phyloP scores from a whole-genome alignment of 2,797 vertebrate species.

The Platalea minor region DNA sequence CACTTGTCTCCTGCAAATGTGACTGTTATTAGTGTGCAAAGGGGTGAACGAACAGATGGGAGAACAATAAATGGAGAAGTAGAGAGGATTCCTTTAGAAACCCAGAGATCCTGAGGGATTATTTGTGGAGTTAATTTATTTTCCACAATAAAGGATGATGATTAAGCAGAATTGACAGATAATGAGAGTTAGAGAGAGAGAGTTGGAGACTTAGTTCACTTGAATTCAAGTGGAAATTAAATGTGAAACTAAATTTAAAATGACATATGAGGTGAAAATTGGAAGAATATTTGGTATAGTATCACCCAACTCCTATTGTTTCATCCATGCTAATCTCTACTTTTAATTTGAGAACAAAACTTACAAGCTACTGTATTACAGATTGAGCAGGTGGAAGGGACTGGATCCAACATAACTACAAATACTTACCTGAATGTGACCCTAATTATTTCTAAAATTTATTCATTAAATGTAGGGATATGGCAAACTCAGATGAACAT shows the following conservation, averaged over 20 bases:
- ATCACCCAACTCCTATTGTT: not conserved
- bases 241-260: not conserved
- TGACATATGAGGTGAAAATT: not conserved
- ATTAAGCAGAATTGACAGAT: conserved; percentile 11
- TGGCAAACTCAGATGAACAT: not conserved
- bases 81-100: conserved; percentile 4
- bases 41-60: not conserved
- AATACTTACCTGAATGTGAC: not conserved
- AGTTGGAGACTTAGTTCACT: not conserved
- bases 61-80: not conserved
- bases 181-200: not conserved
- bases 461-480: not conserved
- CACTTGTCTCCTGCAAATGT: conserved; percentile 1
- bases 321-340: not conserved
- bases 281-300: not conserved
- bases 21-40: not conserved
- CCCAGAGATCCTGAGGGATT: not conserved
- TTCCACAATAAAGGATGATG: conserved; percentile 12
- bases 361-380: not conserved
- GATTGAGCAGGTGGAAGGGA: not conserved
- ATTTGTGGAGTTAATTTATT: conserved; percentile 33
- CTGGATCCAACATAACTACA: not conserved
- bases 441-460: not conserved
- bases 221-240: conserved; percentile 25
- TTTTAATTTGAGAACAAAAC: not conserved